A percentile compares a stretch with the other conserved stretches of the same genome.
Conservation (phyloP, 2,888 invertebrate species). For the Chydorus sphaericus region DNA sequence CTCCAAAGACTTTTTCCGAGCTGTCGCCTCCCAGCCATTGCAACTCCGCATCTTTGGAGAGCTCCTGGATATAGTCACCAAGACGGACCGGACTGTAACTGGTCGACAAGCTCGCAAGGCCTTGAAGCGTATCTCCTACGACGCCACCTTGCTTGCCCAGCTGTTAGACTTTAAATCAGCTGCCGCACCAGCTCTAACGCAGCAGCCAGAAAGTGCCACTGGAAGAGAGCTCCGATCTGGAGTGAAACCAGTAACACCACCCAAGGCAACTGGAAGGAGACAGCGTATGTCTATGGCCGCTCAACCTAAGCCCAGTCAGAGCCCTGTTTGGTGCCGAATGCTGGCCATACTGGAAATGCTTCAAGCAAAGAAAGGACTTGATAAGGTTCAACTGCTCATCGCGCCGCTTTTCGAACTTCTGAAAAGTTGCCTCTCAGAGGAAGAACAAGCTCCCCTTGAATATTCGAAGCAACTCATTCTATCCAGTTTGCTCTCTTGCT, state of each 20-base stretch:
- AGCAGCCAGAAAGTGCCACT: neutral
- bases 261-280: too few relatives aligned
- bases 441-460: conserved; percentile 66
- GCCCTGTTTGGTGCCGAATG: conserved; percentile 59
- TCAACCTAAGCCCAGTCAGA: conserved; percentile 21
- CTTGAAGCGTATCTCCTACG: conserved; percentile 7
- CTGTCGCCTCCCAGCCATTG: neutral
- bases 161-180: neutral
- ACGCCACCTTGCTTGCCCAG: conserved; percentile 5
- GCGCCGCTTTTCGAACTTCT: conserved; percentile 60
- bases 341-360: conserved; percentile 65
- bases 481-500: conserved; percentile 56
- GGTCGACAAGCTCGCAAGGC: conserved; percentile 10
- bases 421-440: conserved; percentile 60
- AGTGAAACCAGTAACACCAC: too few relatives aligned
- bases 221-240: too few relatives aligned
- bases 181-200: too few relatives aligned
- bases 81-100: neutral
- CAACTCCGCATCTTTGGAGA: neutral
- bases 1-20: conserved; percentile 13
- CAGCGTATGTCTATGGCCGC: too few relatives aligned
- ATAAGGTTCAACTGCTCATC: conserved; percentile 48
- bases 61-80: conserved; percentile 5
- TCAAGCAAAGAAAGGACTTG: conserved; percentile 68
- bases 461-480: conserved; percentile 77